These are phyloP conservation scores for Apteryx mantelli DNA, from an alignment of 2,113 vertebrate genomes.

Conservation along the genomic window DNA sequence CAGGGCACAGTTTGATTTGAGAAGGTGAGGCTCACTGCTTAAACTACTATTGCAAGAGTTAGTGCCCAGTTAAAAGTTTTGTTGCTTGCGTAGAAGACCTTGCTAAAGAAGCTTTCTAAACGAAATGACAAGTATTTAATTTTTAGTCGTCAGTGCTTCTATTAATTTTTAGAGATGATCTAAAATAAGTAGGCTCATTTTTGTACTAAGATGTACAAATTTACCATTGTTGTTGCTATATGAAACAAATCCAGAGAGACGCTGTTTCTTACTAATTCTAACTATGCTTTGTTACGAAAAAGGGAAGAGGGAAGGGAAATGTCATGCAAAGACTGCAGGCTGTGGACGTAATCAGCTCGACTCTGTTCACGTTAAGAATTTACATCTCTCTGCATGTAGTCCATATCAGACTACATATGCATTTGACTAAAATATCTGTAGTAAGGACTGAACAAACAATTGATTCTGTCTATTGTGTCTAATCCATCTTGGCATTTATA, in stretches of 20 bases:
- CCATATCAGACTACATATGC: constrained; percentile 25
- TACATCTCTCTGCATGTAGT: constrained; percentile 54
- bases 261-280: background rate
- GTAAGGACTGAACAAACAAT: constrained; percentile 27
- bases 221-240: background rate
- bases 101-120: background rate
- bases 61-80: background rate
- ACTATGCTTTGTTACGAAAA: background rate
- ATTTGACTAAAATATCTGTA: constrained; percentile 47
- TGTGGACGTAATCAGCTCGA: background rate
- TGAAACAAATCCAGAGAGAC: background rate
- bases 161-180: background rate
- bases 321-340: constrained; percentile 9
- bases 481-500: constrained; percentile 66
- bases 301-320: constrained; percentile 24
- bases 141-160: background rate
- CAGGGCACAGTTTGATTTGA: background rate
- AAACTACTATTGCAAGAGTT: background rate
- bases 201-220: background rate
- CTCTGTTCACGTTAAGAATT: constrained; percentile 6
- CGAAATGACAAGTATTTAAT: background rate
- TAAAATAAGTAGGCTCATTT: background rate
- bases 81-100: background rate
- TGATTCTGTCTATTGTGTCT: constrained; percentile 51
- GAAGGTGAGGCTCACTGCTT: constrained; percentile 27